phyloP scores from a whole-genome alignment of 35 echinoderm and acorn worm genomes.

The Antedon bifida region DNA sequence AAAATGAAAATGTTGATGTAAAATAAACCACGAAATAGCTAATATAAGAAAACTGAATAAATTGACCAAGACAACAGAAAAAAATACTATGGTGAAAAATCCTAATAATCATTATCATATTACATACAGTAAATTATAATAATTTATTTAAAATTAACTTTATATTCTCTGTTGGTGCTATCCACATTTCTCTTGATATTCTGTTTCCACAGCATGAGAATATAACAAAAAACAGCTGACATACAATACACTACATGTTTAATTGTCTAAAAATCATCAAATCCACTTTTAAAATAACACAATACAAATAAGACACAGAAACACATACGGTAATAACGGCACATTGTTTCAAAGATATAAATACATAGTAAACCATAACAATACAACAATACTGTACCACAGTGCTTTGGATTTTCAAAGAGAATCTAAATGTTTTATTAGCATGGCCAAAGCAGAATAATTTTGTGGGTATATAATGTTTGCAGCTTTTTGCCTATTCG shows the following conservation, averaged over 20 bases:
- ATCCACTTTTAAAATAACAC: not conserved
- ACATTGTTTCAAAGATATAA: too few species aligned
- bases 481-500: not conserved
- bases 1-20: too few species aligned
- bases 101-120: too few species aligned
- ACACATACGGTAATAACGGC: not conserved
- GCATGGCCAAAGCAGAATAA: not conserved
- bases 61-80: too few species aligned
- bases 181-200: not conserved
- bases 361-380: too few species aligned
- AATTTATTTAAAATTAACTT: not conserved
- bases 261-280: not conserved
- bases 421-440: not conserved
- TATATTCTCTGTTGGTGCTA: not conserved
- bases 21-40: too few species aligned
- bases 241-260: not conserved
- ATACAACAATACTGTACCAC: too few species aligned
- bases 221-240: not conserved
- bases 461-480: not conserved
- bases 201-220: not conserved
- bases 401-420: not conserved
- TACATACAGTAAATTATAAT: too few species aligned
- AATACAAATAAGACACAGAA: not conserved
- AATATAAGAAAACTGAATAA: too few species aligned
- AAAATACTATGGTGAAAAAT: too few species aligned